Conservation (phyloP, 2,888 invertebrate genomes). For the Nineta flava region DNA sequence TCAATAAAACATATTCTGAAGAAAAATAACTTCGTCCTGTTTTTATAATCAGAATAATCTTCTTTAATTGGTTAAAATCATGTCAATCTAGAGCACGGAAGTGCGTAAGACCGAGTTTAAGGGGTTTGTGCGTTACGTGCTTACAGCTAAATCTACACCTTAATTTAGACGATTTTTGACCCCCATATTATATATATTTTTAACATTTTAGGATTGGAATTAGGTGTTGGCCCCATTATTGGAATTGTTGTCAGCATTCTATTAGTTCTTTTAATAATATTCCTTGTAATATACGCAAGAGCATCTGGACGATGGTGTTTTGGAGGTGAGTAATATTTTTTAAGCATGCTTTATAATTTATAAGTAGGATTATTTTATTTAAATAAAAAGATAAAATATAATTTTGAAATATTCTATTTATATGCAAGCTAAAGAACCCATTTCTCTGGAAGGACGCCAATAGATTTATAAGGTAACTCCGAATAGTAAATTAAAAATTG, state of each 20-base stretch:
- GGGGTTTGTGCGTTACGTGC: too few species aligned
- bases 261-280: constrained; percentile 43
- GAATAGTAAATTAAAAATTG: background rate
- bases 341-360: too few species aligned
- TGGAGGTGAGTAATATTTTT: constrained; percentile 48
- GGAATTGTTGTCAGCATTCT: constrained; percentile 59
- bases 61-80: too few species aligned
- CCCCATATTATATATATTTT: background rate
- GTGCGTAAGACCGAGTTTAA: too few species aligned
- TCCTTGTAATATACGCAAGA: constrained; percentile 56
- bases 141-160: too few species aligned
- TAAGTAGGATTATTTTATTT: constrained; percentile 22
- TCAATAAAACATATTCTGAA: too few species aligned
- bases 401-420: constrained; percentile 1
- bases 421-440: constrained; percentile 4
- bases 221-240: constrained; percentile 61
- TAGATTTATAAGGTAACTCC: background rate
- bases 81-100: too few species aligned
- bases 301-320: constrained; percentile 77
- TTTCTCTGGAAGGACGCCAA: constrained; percentile 6
- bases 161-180: too few species aligned
- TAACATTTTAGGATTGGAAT: constrained; percentile 38
- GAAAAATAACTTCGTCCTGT: too few species aligned
- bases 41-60: too few species aligned
- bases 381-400: background rate